Evolutionary conservation across 1,140 invertebrate species (phyloP), one percentile per base, ranked within the genome.

Genomic region (Achatina immaculata): DNA sequence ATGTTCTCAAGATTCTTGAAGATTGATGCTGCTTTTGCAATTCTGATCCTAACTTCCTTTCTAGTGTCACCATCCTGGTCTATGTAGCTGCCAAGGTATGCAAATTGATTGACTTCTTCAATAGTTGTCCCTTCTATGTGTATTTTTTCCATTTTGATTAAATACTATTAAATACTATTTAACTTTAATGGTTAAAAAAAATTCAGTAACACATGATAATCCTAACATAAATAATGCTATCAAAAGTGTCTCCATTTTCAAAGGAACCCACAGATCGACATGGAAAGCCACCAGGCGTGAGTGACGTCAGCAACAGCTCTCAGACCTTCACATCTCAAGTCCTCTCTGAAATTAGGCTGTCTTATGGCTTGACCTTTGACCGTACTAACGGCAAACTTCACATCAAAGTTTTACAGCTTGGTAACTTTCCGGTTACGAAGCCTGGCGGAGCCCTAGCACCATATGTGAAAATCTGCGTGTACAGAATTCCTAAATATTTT

Each of bases 381-480:
- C 78, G 40, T 43, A 68, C 68, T 16, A 80, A 85, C 31, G 69
- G 74, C n/a, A 83, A 84, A 36, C 68, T 88, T 36, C 71, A 73
- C 55, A 81, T 88, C 58, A 81, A 83, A 31, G 82, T 88, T 36
- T 42, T 83, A 55, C 82, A 87, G 78, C 78, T 87, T 28, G 77
- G 58, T 34, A 62, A 62, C 58, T 78, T 87, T 48, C 58, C 66
- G 2, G 58, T 84, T 2, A 82, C 81, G 9, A 83, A 85, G 7
- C 58, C 75, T 28, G 71, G 81, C 19, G 80, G 82, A 16, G 75
- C 79, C 36, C 75, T 82, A 28, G 77, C 84, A 0, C 85, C 85
- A 0, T 87, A 87, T 77, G 81, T 86, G 21, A 83, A 84, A 48
- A 82, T 84, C 7, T 77, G 84, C 0, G 73, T 86, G 55, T 86